Base-by-base conservation (phyloP, 2,797 vertebrate species). In the Aplochiton taeniatus region DNA sequence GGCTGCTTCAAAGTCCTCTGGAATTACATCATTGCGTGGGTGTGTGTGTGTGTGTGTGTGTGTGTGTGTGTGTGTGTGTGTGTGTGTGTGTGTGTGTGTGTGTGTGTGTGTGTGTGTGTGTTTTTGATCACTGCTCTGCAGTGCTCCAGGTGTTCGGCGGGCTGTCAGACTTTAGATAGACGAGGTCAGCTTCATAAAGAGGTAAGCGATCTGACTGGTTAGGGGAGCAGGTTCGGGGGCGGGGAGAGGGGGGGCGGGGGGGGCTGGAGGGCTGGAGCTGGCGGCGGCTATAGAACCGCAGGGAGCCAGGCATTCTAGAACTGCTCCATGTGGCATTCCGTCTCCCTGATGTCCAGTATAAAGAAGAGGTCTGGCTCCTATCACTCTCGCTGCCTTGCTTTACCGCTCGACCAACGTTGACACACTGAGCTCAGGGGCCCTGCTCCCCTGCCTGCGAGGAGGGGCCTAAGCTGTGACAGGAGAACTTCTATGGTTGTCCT, bases 371-470 rank as follows among this genome's bases (percentile, higher is more conserved):
- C 49, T 52, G 61, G 63, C 57, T 57, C 50, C 59, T 53, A 50
- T 54, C 49, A 18, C 46, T 17, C 18, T 10, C 5, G 41, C 18
- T 13, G n/a, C 46, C 11, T 18, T 9, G 10, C 50, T 52, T 62
- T 31, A 31, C 31, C 31, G 6, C 31, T 31, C 31, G 31, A 31
- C 52, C 73, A 61, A 59, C 51, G 56, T 66, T 69, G 59, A 53
- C 48, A 47, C 56, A 52, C 20, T 13, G 70, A 71, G 59, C 50
- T 47, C 65, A 45, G 53, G 51, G 45, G 52, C 44, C 46, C 52
- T 51, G 17, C 46, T 58, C 20, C 45, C 50, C 58, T 70, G 66
- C 60, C 16, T 18, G 56, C 48, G 66, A 17, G 74, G 75, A 74
- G 70, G 55, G 59, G 65, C 66, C 12, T n/a, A 16, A 46, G 12